Evolutionary conservation across 2,113 vertebrate genomes (phyloP), one percentile per base, ranked within the genome.

Genomic region (Felis chaus): DNA sequence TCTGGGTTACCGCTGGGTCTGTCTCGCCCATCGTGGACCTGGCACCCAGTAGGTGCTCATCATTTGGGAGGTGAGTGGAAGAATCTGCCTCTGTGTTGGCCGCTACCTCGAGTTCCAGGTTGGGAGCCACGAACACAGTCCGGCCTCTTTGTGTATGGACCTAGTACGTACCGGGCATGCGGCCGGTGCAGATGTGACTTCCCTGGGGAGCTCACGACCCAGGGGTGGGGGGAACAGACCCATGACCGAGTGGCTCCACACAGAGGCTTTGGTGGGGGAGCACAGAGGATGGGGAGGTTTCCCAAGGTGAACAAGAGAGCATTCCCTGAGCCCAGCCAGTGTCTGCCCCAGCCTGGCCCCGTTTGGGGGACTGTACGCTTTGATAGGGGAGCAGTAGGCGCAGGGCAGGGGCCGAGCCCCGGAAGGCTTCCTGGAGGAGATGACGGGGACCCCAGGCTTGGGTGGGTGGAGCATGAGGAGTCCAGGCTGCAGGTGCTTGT

Each of bases 81-180:
- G 23, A n/a, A 10, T 19, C 50, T 36, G 50, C 31, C 4, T 41
- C 16, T 16, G 81, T n/a, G 21, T 39, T 71, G 76, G 48, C 23
- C 31, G 55, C 41, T 48, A 78, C 48, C 18, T 21, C 41, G 3
- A 33, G 33, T 23, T 5, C 31, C 2, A 14, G 41, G 23, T 11
- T 18, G 55, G 27, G 45, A n/a, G 27, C 5, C 48, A 18, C 29
- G 48, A 65, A 4, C 21, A 48, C 61, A 93, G 69, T 36, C 12
- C 2, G 1, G 61, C 23, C 48, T 61, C 7, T 88, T n/a, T 36
- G 8, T 33, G 45, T 3, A 31, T 57, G 85, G 23, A 31, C 16
- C 39, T 36, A 2, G 11, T 23, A 14, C 0, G 4, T 13, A 1
- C 39, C 10, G 19, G 36, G 50, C 14, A 45, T 45, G 41, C 1